phyloP scores from a whole-genome alignment of 2,797 vertebrate species.

The Enteromius radiatus region DNA sequence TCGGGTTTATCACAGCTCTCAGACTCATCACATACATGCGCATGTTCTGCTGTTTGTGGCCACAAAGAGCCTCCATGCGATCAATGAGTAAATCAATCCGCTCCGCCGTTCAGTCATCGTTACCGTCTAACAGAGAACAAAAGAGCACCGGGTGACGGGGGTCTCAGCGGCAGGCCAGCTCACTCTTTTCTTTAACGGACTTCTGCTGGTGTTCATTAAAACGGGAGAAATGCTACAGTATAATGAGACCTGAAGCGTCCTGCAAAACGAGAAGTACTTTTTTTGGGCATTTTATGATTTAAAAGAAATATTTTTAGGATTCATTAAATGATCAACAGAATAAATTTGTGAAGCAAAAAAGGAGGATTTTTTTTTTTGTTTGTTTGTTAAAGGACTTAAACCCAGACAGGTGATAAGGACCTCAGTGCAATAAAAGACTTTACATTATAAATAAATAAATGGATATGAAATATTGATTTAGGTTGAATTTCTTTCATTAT shows the following conservation, averaged over 20 bases:
- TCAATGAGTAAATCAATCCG: slow-evolving; percentile 62
- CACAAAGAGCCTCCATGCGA: slow-evolving; percentile 50
- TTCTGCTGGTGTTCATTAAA: slow-evolving; percentile 25
- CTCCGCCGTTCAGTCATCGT: slow-evolving; percentile 42
- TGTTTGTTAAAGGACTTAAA: background rate
- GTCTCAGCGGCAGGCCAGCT: slow-evolving; percentile 6
- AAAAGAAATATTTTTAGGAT: background rate
- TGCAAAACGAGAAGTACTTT: background rate
- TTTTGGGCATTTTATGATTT: background rate
- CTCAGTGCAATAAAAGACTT: background rate
- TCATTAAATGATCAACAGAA: background rate
- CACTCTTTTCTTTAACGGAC: background rate
- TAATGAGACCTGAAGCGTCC: slow-evolving; percentile 2
- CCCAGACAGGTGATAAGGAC: background rate
- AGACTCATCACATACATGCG: slow-evolving; percentile 72
- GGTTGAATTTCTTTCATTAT: background rate
- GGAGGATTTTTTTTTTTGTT: background rate
- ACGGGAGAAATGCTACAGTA: background rate
- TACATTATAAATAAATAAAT: slow-evolving; percentile 7
- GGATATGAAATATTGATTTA: slow-evolving; percentile 12
- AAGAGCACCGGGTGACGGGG: slow-evolving; percentile 21
- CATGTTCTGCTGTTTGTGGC: slow-evolving; percentile 43
- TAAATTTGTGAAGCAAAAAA: background rate
- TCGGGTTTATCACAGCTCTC: slow-evolving; percentile 84
- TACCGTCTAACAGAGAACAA: slow-evolving; percentile 45